Base-by-base conservation (phyloP, 2,113 vertebrate species). In the Chionodraco myersi region DNA sequence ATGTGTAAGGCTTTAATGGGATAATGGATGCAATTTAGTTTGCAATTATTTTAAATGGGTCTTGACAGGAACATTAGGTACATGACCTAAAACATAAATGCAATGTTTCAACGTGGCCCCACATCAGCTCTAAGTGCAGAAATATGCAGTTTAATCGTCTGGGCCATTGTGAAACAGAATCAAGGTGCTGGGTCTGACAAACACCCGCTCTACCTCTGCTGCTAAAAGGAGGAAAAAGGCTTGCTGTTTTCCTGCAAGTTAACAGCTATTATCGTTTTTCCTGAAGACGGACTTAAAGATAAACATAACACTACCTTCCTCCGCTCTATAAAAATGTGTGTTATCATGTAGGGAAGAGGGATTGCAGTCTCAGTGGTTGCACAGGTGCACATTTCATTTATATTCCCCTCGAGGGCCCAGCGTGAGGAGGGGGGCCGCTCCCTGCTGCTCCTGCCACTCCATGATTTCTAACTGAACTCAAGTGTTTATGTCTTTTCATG, bases 1-100 rank as follows among this genome's bases (percentile, higher is more conserved):
- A 44, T 34, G 21, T 51, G 51, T 61, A 30, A 52, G 30, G 63
- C 36, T 53, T 61, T 62, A 16, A 61, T 53, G 44, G 47, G 53
- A 81, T 86, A 84, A 89, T 79, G 15, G 48, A 65, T 65, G 26
- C 56, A 75, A 62, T 86, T 86, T 81, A 72, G 48, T 65, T 83
- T 45, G 49, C 63, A 83, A 83, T 81, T 68, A 76, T 52, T 79
- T 36, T 51, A 77, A 89, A 86, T 71, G 26, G 52, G 36, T 86
- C 75, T 73, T 80, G 60, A 83, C 85, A 85, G 49, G 73, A 77
- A 68, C 76, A 81, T 85, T 73, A 78, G 61, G 10, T 44, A 41
- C 30, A 57, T 47, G 18, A 21, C 51, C 6, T 54, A 45, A 78
- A 81, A 81, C 65, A 63, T 72, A 83, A 86, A 81, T 26, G 47